phyloP scores from a whole-genome alignment of 2,888 invertebrate genomes.

The Phortica okadai region DNA sequence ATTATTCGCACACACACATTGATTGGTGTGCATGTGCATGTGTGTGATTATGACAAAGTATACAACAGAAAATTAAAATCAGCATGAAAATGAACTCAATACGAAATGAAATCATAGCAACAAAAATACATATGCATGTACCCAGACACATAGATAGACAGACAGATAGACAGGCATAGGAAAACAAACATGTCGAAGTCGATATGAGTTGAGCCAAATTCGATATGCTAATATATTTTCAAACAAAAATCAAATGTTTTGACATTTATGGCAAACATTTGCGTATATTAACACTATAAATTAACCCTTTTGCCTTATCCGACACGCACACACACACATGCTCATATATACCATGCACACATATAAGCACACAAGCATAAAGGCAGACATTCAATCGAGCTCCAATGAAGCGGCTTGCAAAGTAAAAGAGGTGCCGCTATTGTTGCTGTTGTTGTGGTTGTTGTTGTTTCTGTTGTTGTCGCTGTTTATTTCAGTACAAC shows the following conservation, averaged over 20 bases:
- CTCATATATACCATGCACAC: neutral
- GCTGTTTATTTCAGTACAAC: slow-evolving; percentile 55
- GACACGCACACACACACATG: no score
- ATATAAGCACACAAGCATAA: slow-evolving; percentile 41
- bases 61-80: neutral
- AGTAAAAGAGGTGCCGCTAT: slow-evolving; percentile 37
- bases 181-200: no score
- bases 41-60: neutral
- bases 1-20: neutral
- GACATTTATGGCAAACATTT: slow-evolving; percentile 69
- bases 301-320: slow-evolving; percentile 49
- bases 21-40: neutral
- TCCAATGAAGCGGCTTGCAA: neutral
- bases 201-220: neutral
- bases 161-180: no score
- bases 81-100: slow-evolving; percentile 11
- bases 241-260: slow-evolving; percentile 47
- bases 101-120: neutral
- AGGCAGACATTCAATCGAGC: neutral
- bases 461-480: slow-evolving; percentile 36
- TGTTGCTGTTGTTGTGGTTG: neutral
- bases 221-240: slow-evolving; percentile 47
- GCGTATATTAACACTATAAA: slow-evolving; percentile 68
- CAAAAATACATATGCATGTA: neutral
- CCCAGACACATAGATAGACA: slow-evolving; percentile 12